phyloP scores from a whole-genome alignment of 2,113 vertebrate genomes.

The Psilopsiagon aymara region DNA sequence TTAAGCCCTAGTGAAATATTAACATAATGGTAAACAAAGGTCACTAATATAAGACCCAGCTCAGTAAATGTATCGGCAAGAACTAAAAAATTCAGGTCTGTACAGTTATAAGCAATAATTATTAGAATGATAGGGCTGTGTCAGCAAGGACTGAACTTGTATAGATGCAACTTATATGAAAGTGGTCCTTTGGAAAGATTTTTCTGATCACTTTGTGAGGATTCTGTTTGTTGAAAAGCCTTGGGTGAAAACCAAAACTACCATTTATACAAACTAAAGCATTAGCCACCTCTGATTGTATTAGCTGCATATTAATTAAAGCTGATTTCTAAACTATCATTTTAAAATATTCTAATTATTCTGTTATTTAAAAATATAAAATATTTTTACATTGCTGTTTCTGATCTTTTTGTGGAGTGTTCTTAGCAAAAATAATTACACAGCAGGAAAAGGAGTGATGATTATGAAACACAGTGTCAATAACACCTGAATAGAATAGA shows the following conservation, averaged over 20 bases:
- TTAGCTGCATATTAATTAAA: not conserved
- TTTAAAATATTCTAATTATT: not conserved
- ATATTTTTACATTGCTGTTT: not conserved
- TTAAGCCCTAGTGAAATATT: conserved; percentile 35
- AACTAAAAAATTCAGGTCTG: not conserved
- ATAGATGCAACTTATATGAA: not conserved
- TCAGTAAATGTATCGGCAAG: not conserved
- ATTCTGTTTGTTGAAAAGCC: not conserved
- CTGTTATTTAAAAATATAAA: not conserved
- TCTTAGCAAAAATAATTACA: not conserved
- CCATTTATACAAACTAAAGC: not conserved
- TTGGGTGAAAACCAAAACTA: not conserved
- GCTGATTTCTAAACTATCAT: not conserved
- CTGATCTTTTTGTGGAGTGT: not conserved
- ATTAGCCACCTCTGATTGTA: not conserved
- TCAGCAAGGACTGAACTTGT: not conserved
- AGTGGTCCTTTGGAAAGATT: not conserved
- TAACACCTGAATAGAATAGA: not conserved
- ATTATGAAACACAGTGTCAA: not conserved
- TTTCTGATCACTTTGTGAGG: not conserved
- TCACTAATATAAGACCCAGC: not conserved
- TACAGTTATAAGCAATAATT: not conserved
- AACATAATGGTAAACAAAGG: not conserved
- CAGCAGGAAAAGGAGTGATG: not conserved
- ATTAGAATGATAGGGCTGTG: not conserved